Evolutionary conservation across 2,113 vertebrate genomes (phyloP).

Genomic region (Platanista minor): DNA sequence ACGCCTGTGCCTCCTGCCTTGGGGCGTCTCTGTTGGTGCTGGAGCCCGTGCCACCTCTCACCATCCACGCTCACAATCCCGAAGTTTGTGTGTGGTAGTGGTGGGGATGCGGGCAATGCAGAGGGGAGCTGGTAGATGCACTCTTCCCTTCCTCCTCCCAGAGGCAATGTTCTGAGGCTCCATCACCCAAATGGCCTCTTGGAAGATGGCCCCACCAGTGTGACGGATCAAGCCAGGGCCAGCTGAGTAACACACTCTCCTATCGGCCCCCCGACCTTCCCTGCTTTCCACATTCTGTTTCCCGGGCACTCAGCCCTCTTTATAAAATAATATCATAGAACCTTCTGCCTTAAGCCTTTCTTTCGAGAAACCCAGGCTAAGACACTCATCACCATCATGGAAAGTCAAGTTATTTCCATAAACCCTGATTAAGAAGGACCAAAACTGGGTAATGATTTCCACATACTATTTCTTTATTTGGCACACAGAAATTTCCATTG

Average conservation of each 20-base stretch:
- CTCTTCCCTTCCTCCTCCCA: background rate
- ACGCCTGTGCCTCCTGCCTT: background rate
- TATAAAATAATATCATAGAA: background rate
- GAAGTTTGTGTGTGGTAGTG: background rate
- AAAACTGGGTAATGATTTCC: background rate
- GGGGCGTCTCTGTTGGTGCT: background rate
- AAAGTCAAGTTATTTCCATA: background rate
- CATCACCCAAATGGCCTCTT: background rate
- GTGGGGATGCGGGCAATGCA: rapidly evolving
- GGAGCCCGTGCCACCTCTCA: background rate
- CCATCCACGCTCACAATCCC: background rate
- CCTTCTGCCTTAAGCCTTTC: background rate
- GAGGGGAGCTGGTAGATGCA: background rate
- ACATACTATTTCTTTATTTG: background rate
- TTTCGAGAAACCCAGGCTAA: background rate
- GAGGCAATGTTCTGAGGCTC: background rate
- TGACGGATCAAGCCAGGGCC: background rate
- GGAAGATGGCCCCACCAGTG: background rate
- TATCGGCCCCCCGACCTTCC: background rate
- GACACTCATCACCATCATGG: background rate
- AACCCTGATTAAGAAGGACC: background rate
- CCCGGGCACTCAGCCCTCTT: background rate
- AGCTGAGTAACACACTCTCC: background rate
- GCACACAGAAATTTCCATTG: background rate
- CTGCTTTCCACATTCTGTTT: background rate